These are phyloP conservation scores for Drosophila subpulchrella DNA, from an alignment of 1,140 invertebrate species.

Conservation along the genomic window DNA sequence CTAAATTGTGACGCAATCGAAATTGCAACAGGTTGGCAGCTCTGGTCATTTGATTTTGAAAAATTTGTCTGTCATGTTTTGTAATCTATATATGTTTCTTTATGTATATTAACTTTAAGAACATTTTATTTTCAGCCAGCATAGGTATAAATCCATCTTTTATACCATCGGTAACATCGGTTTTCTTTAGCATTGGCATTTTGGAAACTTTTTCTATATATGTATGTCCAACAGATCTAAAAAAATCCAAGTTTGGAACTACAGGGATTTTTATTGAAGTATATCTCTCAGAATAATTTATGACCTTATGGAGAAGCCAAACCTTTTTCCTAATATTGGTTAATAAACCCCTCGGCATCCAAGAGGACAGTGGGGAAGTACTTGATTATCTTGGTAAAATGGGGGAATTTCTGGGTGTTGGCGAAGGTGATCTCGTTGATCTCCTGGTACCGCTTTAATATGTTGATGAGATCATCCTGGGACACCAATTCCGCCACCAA, in stretches of 20 bases:
- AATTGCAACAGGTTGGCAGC: conserved; percentile 10
- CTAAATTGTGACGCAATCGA: not conserved
- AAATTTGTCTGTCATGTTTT: not conserved
- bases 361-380: conserved; percentile 51
- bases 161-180: no score
- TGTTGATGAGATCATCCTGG: conserved; percentile 20
- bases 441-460: conserved; percentile 44
- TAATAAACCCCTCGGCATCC: conserved; percentile 38
- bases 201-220: no score
- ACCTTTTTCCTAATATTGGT: not conserved
- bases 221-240: no score
- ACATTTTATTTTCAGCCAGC: no score
- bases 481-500: conserved; percentile 12
- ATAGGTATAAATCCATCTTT: no score
- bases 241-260: no score
- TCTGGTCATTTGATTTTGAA: not conserved
- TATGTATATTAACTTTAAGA: no score
- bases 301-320: not conserved
- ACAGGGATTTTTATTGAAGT: not conserved
- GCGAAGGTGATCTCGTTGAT: conserved; percentile 38
- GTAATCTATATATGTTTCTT: no score
- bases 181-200: no score
- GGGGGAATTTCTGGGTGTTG: conserved; percentile 38
- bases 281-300: no score
- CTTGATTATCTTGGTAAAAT: conserved; percentile 52